A percentile compares a stretch with the other conserved stretches of the same genome.
Conservation (phyloP, 2,113 vertebrate species). For the Cricetomys ansorgei region DNA sequence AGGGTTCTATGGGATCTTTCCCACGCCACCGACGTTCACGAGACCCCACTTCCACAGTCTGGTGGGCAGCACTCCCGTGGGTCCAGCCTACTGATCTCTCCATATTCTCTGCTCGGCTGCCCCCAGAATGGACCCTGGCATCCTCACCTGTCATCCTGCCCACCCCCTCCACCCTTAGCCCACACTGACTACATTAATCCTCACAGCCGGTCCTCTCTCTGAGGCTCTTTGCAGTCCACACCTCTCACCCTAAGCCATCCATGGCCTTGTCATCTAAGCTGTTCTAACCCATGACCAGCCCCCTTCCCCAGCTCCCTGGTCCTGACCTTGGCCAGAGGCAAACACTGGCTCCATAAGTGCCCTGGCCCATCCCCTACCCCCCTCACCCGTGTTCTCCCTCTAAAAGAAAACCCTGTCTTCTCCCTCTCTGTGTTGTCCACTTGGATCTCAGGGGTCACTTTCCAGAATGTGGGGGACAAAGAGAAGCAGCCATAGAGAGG, state of each 20-base stretch:
- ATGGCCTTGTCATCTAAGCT: rapidly evolving
- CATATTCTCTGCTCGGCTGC: neutral
- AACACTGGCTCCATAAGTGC: neutral
- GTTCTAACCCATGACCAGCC: neutral
- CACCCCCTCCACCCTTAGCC: neutral
- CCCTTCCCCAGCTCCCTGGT: neutral
- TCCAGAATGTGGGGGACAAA: neutral
- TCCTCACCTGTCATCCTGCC: constrained; percentile 22
- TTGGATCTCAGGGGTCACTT: neutral
- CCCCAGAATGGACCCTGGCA: neutral
- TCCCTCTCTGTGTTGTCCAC: rapidly evolving
- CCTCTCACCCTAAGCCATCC: rapidly evolving
- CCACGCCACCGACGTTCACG: rapidly evolving
- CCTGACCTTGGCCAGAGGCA: neutral
- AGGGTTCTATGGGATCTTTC: rapidly evolving
- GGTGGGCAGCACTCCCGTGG: neutral
- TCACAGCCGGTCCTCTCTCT: neutral
- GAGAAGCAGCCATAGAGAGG: neutral
- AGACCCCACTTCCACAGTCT: neutral
- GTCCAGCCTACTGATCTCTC: neutral
- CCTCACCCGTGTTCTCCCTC: neutral
- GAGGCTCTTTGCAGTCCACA: neutral
- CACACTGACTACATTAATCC: neutral
- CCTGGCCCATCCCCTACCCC: too few relatives aligned
- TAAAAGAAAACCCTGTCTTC: neutral